phyloP scores from a whole-genome alignment of 2,113 vertebrate genomes.

The Saccopteryx bilineata region DNA sequence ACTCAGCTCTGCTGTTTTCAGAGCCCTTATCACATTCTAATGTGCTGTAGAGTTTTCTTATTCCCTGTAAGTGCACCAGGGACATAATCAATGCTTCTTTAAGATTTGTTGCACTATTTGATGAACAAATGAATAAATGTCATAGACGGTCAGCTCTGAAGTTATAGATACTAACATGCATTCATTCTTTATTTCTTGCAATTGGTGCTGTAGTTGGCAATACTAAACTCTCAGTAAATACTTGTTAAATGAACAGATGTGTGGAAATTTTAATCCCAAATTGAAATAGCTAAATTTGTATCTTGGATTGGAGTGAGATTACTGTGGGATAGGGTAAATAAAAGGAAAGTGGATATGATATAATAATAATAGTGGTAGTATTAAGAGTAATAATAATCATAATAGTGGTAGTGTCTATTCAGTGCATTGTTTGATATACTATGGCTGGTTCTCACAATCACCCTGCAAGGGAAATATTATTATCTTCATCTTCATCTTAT shows the following conservation, averaged over 20 bases:
- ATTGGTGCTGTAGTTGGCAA: background rate
- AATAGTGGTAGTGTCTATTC: background rate
- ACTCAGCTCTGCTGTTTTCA: background rate
- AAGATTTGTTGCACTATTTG: background rate
- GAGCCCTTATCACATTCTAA: background rate
- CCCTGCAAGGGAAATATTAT: background rate
- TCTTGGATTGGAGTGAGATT: background rate
- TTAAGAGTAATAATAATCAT: too few relatives aligned
- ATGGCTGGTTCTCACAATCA: background rate
- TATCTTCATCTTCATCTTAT: background rate
- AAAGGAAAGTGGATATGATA: background rate
- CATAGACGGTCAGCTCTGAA: background rate
- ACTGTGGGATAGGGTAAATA: background rate
- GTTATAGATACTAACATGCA: background rate
- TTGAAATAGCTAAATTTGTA: background rate
- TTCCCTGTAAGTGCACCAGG: background rate
- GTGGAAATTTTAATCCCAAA: background rate
- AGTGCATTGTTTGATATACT: background rate
- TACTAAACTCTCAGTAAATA: background rate
- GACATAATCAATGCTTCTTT: background rate
- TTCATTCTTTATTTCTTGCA: background rate
- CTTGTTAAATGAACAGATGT: background rate
- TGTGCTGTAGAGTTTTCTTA: background rate
- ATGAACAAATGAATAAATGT: background rate
- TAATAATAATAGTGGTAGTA: background rate